Base-by-base conservation (phyloP, 2,797 vertebrate genomes). In the Chaetodon trifasciatus region DNA sequence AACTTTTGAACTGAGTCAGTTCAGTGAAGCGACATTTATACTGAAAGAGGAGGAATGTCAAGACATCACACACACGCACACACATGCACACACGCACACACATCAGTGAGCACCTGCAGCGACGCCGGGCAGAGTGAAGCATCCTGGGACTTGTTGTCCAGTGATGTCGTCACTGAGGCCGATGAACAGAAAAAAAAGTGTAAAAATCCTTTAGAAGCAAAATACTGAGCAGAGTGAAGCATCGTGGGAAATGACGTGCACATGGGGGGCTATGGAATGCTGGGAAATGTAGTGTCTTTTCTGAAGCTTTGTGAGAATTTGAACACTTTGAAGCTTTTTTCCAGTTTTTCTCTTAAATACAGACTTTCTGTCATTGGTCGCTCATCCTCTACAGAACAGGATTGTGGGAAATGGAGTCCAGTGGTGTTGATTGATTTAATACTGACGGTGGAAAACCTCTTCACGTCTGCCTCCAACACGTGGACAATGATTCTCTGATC, bases 361-460 rank as follows among this genome's bases (percentile, higher is more conserved):
- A 88, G 71, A 89, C 84, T 55, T 85, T 78, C 70, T 86, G 87
- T 89, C 82, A 65, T 76, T 49, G 3, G 56, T 40, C 12, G 2
- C 15, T 47, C 0, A 23, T 60, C 47, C 53, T 79, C 52, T 74
- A 53, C 0, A 40, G 53, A 79, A 10, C 8, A 10, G 74, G 49
- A 86, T 82, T 68, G 71, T 91, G 85, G 86, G 82, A 82, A 81
- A 82, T 37, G 39, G 24, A 90, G 83, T 86, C 66, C 68, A 60
- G 53, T 67, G 67, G 50, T 19, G 46, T 23, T 0, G 5, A 42
- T 37, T 56, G 28, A 39, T 15, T 23, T 47, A 81, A 87, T 74
- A 83, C 82, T 82, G 76, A 82, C 5, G 15, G 23, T 52, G 28
- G n/a, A 47, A 47, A 23, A 10, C 8, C 11, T n/a, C 28, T 32